Percentiles rank a stretch among this genome's conserved stretches.
Conservation (phyloP, 2,113 vertebrate genomes). For the Scortum barcoo region DNA sequence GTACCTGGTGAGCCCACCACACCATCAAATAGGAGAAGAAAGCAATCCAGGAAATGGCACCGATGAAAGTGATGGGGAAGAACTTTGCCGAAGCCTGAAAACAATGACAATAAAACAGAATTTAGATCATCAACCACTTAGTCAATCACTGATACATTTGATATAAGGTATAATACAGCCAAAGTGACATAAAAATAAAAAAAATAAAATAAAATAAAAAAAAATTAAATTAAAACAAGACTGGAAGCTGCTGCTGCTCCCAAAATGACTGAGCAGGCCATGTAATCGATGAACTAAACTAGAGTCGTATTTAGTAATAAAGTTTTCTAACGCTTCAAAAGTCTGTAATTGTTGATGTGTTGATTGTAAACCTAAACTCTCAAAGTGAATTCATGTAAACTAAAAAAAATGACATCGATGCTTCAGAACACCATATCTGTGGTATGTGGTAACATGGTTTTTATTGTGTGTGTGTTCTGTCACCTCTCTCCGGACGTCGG, state of each 20-base stretch:
- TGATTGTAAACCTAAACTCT: too few species aligned
- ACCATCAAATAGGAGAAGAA: conserved; percentile 98
- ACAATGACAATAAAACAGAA: neutral
- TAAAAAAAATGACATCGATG: too few species aligned
- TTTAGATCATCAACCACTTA: neutral
- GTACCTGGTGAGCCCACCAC: conserved; percentile 99
- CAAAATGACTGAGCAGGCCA: neutral
- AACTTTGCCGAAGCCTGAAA: conserved; percentile 88
- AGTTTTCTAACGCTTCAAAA: too few species aligned
- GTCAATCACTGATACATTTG: too few species aligned
- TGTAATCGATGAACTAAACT: neutral
- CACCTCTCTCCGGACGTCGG: conserved; percentile 94
- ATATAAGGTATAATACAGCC: neutral
- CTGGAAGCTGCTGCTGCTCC: neutral
- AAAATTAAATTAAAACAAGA: neutral
- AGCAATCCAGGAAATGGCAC: conserved; percentile 94
- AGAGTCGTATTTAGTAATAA: too few species aligned
- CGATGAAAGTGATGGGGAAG: conserved; percentile 94
- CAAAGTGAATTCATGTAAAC: too few species aligned
- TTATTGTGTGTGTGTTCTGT: conserved; percentile 18
- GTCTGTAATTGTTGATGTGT: too few species aligned
- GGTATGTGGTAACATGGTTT: neutral
- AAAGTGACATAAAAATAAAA: neutral
- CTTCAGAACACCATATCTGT: neutral
- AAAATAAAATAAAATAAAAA: neutral